Conservation (phyloP, 2,888 invertebrate species). For the Spatulosminthurus flaviceps region DNA sequence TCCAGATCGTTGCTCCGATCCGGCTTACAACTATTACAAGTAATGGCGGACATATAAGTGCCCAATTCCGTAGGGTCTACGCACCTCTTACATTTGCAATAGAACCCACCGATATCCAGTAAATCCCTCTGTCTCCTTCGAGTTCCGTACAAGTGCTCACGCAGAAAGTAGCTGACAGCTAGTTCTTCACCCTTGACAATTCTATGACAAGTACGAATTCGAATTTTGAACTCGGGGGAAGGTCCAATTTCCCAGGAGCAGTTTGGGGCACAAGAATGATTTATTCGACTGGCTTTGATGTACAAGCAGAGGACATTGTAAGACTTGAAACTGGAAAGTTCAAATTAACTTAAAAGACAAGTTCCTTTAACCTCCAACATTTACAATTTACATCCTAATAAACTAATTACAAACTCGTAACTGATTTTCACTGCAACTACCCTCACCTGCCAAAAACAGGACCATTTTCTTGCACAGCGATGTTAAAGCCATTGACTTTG, state of each 20-base stretch:
- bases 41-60: neutral
- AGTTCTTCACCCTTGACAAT: neutral
- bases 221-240: neutral
- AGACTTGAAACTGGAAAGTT: neutral
- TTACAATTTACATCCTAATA: no score
- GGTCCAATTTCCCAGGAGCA: neutral
- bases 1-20: neutral
- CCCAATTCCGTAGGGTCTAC: slow-evolving; percentile 1
- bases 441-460: neutral
- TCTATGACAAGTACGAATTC: neutral
- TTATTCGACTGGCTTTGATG: neutral
- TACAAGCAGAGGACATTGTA: neutral
- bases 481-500: neutral
- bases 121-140: neutral
- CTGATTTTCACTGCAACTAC: no score
- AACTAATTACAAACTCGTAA: no score
- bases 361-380: no score
- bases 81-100: neutral
- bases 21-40: neutral
- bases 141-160: neutral
- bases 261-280: slow-evolving; percentile 11
- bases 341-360: no score
- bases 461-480: neutral
- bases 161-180: neutral
- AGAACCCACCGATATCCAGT: neutral